phyloP scores from a whole-genome alignment of 37 sponge, comb jelly and placozoan species.

The Chondrilla cf. caribensis region DNA sequence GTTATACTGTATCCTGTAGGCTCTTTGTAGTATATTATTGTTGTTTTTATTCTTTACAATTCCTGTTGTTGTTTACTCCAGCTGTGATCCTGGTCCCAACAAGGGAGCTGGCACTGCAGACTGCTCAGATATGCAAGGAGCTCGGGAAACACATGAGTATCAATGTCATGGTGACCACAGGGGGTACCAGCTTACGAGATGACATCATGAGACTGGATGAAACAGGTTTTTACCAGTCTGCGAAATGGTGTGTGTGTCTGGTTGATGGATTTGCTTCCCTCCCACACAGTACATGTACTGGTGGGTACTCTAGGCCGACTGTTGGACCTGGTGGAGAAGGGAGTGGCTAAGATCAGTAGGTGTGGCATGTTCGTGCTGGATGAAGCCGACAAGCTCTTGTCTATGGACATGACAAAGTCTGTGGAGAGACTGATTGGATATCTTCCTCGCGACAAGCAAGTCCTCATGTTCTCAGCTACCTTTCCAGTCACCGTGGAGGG shows the following conservation, averaged over 20 bases:
- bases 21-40: too few species aligned
- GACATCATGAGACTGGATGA: constrained; percentile 97
- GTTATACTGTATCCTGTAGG: too few species aligned
- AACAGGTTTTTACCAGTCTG: constrained; percentile 35
- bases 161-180: constrained; percentile 95
- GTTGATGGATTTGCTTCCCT: not conserved
- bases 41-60: too few species aligned
- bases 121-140: constrained; percentile 92
- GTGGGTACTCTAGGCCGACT: constrained; percentile 93
- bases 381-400: constrained; percentile 94
- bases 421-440: constrained; percentile 79
- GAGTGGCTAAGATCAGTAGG: constrained; percentile 77
- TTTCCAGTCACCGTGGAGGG: constrained; percentile 85
- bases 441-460: constrained; percentile 78
- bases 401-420: constrained; percentile 73
- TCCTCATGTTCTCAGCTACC: constrained; percentile 92
- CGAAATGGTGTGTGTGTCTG: constrained; percentile 1
- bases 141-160: constrained; percentile 88
- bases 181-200: constrained; percentile 92
- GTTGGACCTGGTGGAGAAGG: constrained; percentile 87
- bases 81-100: constrained; percentile 94
- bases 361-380: constrained; percentile 92
- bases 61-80: too few species aligned
- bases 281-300: constrained; percentile 72
- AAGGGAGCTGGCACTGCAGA: constrained; percentile 95